phyloP scores from a whole-genome alignment of 2,888 invertebrate genomes.

The Ecdyonurus torrentis region DNA sequence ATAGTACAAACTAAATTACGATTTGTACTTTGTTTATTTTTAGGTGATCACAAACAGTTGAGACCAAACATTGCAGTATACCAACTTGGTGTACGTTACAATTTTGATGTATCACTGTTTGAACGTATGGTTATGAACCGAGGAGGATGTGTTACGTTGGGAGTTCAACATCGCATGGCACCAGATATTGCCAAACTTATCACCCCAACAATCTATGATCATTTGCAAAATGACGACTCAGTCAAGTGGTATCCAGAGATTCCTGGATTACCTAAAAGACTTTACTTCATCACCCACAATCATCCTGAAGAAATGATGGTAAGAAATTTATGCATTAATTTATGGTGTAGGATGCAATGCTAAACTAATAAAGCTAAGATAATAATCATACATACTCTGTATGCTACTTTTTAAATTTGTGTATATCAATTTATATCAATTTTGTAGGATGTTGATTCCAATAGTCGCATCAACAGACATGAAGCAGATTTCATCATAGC shows the following conservation, averaged over 20 bases:
- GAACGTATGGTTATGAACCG: slow-evolving; percentile 32
- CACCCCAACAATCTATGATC: slow-evolving; percentile 6
- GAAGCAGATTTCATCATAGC: slow-evolving; percentile 23
- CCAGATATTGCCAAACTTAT: slow-evolving; percentile 24
- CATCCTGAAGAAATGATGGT: slow-evolving; percentile 6
- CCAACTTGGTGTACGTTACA: slow-evolving; percentile 27
- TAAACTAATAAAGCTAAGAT: not conserved
- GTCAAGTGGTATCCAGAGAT: slow-evolving; percentile 20
- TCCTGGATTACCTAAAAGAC: slow-evolving; percentile 16
- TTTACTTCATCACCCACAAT: slow-evolving; percentile 11
- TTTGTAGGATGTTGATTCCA: slow-evolving; percentile 15
- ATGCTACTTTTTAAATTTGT: not conserved
- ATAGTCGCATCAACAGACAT: slow-evolving; percentile 22
- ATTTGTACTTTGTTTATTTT: slow-evolving; percentile 11
- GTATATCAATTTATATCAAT: not conserved
- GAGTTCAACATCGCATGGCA: slow-evolving; percentile 33
- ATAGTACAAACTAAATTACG: not conserved
- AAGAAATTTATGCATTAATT: not conserved
- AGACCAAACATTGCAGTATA: slow-evolving; percentile 31
- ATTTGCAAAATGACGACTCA: slow-evolving; percentile 19
- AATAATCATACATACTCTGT: not conserved
- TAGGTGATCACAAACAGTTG: slow-evolving; percentile 34
- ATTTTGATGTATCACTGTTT: slow-evolving; percentile 33
- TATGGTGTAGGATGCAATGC: not conserved
- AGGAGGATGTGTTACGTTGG: slow-evolving; percentile 25